Conservation (phyloP, 2,797 vertebrate genomes). For the Telmatherina bonti region DNA sequence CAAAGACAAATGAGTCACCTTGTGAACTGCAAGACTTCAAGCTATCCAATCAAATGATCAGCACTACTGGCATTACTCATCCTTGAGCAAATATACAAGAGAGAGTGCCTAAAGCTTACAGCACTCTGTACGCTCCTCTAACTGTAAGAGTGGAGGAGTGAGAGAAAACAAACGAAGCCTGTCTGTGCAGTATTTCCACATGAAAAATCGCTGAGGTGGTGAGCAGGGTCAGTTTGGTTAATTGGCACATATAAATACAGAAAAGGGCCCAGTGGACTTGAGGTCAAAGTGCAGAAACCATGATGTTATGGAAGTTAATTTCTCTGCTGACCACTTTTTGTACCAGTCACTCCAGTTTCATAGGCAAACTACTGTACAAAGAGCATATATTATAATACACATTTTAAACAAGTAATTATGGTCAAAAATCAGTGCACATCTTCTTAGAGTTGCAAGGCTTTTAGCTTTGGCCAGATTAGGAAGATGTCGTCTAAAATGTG, state of each 20-base stretch:
- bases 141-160: constrained; percentile 15
- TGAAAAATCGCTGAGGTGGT: constrained; percentile 37
- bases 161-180: constrained; percentile 28
- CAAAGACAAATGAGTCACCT: constrained; percentile 1
- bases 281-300: constrained; percentile 30
- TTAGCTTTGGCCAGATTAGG: constrained; percentile 66
- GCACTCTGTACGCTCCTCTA: constrained; percentile 40
- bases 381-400: constrained; percentile 41
- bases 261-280: constrained; percentile 12
- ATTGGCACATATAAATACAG: constrained; percentile 62
- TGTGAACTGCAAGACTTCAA: constrained; percentile 7
- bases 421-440: constrained; percentile 59
- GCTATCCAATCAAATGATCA: constrained; percentile 27
- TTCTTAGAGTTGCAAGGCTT: constrained; percentile 45
- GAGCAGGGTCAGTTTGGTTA: constrained; percentile 45
- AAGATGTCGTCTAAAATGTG: constrained; percentile 38
- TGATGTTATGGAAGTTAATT: constrained; percentile 28
- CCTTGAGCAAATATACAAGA: constrained; percentile 54
- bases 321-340: constrained; percentile 39
- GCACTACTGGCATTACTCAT: constrained; percentile 36
- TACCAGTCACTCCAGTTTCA: constrained; percentile 45
- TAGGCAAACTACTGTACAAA: constrained; percentile 43
- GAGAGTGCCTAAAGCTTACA: constrained; percentile 43
- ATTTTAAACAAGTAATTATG: constrained; percentile 40
- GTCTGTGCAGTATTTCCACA: constrained; percentile 31